These are phyloP conservation scores for Chrysomallon squamiferum DNA, from an alignment of 1,140 invertebrate genomes.

Conservation along the genomic window DNA sequence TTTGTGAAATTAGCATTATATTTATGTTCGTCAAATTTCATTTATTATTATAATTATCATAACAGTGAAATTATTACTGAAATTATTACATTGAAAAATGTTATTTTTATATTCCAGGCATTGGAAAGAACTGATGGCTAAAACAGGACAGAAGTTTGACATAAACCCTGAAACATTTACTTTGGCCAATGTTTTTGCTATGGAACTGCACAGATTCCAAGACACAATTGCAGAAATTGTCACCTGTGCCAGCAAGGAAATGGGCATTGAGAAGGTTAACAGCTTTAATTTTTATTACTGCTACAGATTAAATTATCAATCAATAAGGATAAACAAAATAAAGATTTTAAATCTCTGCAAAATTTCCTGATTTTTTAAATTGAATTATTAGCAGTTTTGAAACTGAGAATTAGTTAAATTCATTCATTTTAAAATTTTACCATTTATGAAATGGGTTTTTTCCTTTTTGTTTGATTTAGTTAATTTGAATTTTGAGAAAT, in stretches of 20 bases:
- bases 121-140: constrained; percentile 86
- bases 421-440: too few species aligned
- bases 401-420: too few species aligned
- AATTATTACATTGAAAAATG: too few species aligned
- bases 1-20: too few species aligned
- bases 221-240: constrained; percentile 84
- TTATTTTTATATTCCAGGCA: constrained; percentile 65
- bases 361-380: too few species aligned
- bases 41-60: too few species aligned
- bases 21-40: too few species aligned
- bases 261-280: constrained; percentile 80
- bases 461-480: too few species aligned
- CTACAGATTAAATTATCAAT: not conserved
- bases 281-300: constrained; percentile 2
- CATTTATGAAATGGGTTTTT: too few species aligned
- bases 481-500: too few species aligned
- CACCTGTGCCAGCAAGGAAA: constrained; percentile 85
- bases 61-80: too few species aligned
- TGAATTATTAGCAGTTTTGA: too few species aligned
- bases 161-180: constrained; percentile 87
- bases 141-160: constrained; percentile 83
- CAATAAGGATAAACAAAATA: not conserved
- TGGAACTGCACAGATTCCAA: constrained; percentile 85
- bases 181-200: constrained; percentile 87
- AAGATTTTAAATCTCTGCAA: not conserved